Conservation (phyloP, 2,888 invertebrate genomes). For the Carcina quercana region DNA sequence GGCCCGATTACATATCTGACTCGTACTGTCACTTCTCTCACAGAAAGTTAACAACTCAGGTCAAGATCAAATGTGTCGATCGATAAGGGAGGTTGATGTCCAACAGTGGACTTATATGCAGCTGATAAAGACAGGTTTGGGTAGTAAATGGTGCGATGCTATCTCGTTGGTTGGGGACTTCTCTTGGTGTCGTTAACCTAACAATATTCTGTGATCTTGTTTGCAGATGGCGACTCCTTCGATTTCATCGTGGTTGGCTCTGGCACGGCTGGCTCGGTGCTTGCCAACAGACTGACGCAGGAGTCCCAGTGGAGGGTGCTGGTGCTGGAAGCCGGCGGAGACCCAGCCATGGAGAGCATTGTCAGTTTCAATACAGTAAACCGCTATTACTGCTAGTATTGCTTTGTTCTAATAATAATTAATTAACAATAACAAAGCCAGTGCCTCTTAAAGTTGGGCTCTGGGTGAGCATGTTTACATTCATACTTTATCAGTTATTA, state of each 20-base stretch:
- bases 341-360: conserved; percentile 52
- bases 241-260: conserved; percentile 60
- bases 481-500: no score
- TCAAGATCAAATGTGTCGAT: not conserved
- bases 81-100: no score
- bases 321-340: conserved; percentile 54
- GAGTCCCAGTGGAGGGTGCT: conserved; percentile 50
- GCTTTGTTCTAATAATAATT: no score
- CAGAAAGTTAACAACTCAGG: not conserved
- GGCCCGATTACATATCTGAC: no score
- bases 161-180: no score
- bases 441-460: no score
- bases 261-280: conserved; percentile 54
- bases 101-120: no score
- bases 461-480: no score
- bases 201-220: not conserved
- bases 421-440: no score
- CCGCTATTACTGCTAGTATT: not conserved
- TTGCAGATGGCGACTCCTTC: conserved; percentile 45
- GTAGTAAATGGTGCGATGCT: no score
- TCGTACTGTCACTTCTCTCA: no score
- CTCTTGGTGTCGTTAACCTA: not conserved
- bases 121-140: no score
- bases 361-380: conserved; percentile 42
- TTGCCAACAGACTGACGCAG: conserved; percentile 51